Base-by-base conservation (phyloP, 2,888 invertebrate species). In the Tribolium freemani region DNA sequence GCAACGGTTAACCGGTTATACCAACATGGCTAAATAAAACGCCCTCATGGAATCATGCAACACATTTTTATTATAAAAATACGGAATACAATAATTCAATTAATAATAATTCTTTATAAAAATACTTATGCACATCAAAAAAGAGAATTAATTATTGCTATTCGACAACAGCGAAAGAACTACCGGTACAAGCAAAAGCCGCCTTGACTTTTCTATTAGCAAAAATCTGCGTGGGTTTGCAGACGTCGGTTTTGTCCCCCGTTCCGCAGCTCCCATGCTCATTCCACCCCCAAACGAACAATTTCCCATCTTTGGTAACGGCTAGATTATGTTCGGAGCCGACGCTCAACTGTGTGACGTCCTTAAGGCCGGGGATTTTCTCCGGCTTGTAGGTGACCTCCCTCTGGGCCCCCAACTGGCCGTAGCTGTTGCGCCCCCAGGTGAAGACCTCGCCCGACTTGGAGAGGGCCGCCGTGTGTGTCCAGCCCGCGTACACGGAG, bases 271-370 rank as follows among this genome's bases (percentile, higher is more conserved):
- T 95, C 45, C 93, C 94, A 87, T 96, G 96, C 82, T 96, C 96
- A 86, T 96, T 96, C 96, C 96, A 96, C 0, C 96, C 96, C 95
- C 96, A 96, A 13, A 93, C 90, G 82, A 91, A 92, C 4, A 95
- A 83, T 57, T 89, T 88, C 31, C 92, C 91, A 69, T 91, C 90
- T 73, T 88, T 89, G 78, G 90, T 89, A 75, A 94, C 85, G 73
- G 93, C 91, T 76, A 96, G 83, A 51, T 92, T 93, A 82, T 96
- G 96, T 81, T 96, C 95, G 0, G 95, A 94, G 1, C 96, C 96
- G 77, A 93, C 86, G 75, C 90, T 89, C 70, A 93, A 83, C 83
- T 91, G 89, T 76, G 85, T 84, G 2, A 92, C 87, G 80, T 87
- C 88, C 81, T 74, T 84, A 77, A 87, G 83, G 85, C 89, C 87